Evolutionary conservation across 2,888 invertebrate genomes (phyloP), one percentile per base, ranked within the genome.

Genomic region (Spodoptera littoralis): DNA sequence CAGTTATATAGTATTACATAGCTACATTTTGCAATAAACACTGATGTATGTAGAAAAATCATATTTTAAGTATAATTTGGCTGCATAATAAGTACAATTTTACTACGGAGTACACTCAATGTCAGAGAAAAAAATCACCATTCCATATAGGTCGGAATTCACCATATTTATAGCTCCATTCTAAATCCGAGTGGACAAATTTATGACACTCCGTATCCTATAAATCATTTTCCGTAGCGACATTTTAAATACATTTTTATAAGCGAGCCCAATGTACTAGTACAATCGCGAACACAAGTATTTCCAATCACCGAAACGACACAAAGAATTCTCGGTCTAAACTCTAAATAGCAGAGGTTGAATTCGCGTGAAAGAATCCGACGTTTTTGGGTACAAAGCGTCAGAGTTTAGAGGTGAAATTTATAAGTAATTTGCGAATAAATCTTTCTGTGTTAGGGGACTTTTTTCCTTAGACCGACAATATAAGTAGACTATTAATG

Each of bases 181-280:
- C 88, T 87, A 90, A 89, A 86, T 87, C 87, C 84, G 85, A 92
- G 90, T 90, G 90, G 92, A 93, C 94, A 94, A 94, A 94, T 94
- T 94, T 94, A 94, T 89, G 93, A 94, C 89, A 88, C 86, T 84
- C 85, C 79, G 84, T 89, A 84, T 75, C 84, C 82, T 84, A 92
- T 94, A 93, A 93, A 94, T 94, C 93, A 94, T 92, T 90, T 89
- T 83, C 81, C 80, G 81, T 84, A 85, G 88, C 87, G 94, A 93
- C 92, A 84, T 92, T 94, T 94, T 94, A 94, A 94, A 94, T 94
- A 93, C 92, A 93, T 92, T 94, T 94, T 94, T 94, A 93, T 93
- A 94, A 89, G 89, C 90, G 88, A 90, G 88, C 90, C 90, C 89
- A 85, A 90, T 90, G 91, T 92, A 88, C 86, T 84, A 80, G 76